Base-by-base conservation (phyloP, 1,140 invertebrate species). In the Ostrea denselamellosa region DNA sequence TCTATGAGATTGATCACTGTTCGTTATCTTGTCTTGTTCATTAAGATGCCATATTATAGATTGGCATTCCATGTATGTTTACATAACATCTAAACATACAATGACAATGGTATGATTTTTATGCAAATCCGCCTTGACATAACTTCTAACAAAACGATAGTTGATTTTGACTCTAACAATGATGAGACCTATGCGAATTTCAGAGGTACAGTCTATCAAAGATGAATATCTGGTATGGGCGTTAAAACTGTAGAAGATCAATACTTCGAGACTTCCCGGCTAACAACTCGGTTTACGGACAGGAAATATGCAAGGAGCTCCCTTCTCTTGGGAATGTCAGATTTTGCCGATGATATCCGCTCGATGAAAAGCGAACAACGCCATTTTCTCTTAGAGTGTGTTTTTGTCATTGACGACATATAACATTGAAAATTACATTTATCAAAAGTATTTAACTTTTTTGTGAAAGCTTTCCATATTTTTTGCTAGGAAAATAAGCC, bases 261-360 rank as follows among this genome's bases (percentile, higher is more conserved):
- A 28, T 25, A 34, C 22, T 8, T 71, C 68, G 28, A 71, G 28
- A 71, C 28, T 14, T 71, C 68, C 10, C 68, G 22, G 68, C 25
- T 71, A 34, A 71, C 68, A 12, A 28, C 68, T 71, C 68, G 68
- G 22, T 71, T 34, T 25, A 71, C 68, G 68, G 68, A 71, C 28
- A 28, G 25, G 25, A 71, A 22, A 12, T 71, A 71, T 12, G 68
- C 68, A 14, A 22, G 68, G 68, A 71, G 28, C 25, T 71, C 25
- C 12, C 68, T 71, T 8, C 25, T 28, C 14, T 25, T 71, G 68
- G 68, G 68, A 25, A 25, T 71, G 68, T 71, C 68, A 10, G 28
- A 71, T 8, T 71, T 71, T 10, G 22, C 5, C 9, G 68, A 71
- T 25, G 68, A 71, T 44, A 71, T 71, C 28, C 68, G 68, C 2